Evolutionary conservation across 2,113 vertebrate genomes (phyloP).

Genomic region (Thinocorus orbignyianus): DNA sequence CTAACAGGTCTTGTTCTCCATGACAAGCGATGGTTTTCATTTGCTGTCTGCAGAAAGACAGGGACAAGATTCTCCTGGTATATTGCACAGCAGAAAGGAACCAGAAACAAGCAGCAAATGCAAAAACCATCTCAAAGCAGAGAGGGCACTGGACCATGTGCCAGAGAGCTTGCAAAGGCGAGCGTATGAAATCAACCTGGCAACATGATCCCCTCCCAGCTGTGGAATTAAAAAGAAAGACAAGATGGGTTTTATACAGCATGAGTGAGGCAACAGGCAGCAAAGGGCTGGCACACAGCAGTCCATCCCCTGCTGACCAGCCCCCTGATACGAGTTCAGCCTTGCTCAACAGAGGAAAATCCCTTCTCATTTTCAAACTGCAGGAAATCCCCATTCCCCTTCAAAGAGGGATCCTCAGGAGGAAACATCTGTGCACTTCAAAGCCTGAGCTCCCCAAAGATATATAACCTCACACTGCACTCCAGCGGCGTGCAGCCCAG

Average conservation of each 20-base stretch:
- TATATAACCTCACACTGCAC: background rate
- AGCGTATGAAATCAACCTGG: background rate
- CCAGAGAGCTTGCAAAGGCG: background rate
- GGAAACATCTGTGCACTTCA: constrained; percentile 75
- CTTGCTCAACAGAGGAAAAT: constrained; percentile 44
- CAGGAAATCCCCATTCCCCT: constrained; percentile 17
- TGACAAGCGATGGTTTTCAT: background rate
- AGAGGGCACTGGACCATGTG: accelerated
- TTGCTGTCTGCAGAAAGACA: background rate
- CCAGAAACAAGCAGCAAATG: background rate
- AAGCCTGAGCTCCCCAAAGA: background rate
- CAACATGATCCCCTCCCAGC: background rate
- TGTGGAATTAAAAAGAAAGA: background rate
- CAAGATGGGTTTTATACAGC: background rate
- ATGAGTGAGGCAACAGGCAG: background rate
- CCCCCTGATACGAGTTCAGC: background rate
- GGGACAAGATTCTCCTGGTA: background rate
- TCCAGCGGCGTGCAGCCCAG: background rate
- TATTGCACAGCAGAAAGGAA: background rate
- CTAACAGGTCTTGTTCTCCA: background rate
- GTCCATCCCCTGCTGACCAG: background rate
- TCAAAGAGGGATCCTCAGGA: constrained; percentile 38
- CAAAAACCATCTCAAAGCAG: background rate
- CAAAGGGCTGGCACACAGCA: background rate
- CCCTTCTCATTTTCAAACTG: constrained; percentile 61